Base-by-base conservation (phyloP, 2,888 invertebrate species). In the Trichopoda pennipes region DNA sequence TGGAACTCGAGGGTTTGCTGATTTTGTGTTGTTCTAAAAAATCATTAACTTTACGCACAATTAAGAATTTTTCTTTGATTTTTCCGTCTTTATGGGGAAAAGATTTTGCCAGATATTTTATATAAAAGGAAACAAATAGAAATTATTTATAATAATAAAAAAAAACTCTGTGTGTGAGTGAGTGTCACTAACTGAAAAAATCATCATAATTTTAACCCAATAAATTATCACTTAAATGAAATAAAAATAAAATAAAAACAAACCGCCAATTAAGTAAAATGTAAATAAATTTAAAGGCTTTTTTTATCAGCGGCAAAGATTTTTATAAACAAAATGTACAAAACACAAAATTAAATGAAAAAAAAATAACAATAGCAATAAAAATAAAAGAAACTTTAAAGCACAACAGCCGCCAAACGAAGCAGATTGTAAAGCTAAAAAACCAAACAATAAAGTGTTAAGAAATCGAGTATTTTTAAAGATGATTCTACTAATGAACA, bases 231-330 rank as follows among this genome's bases (percentile, higher is more conserved):
- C 82, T 82, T 82, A 60, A 82, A 82, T 72, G 66, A 75, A 79
- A 82, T 55, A 61, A 73, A 68, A 61, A 63, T 53, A 42, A 42
- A 16, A 14, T 14, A 42, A 44, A 32, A 53, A 9, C 70, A 82
- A 79, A 82, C 81, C 81, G 83, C 76, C 85, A 85, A 85, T 85
- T 85, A 85, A 80, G 82, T 82, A 82, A 84, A 84, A 74, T 58
- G 51, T 66, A 66, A 28, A 32, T 55, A 51, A 74, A 75, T 68
- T n/a, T 47, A 44, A 66, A 7, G 28, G 28, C 56, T 42, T 23
- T 61, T 23, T 35, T 80, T 82, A 82, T 82, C 82, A 82, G 82
- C 82, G 80, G 82, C 80, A 79, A 76, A 82, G 82, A 82, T 82
- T 82, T 66, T 79, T 75, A 80, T 75, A 82, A 76, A 68, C 42